Evolutionary conservation across 1,140 invertebrate species (phyloP), one percentile per base, ranked within the genome.

Genomic region (Mya arenaria): DNA sequence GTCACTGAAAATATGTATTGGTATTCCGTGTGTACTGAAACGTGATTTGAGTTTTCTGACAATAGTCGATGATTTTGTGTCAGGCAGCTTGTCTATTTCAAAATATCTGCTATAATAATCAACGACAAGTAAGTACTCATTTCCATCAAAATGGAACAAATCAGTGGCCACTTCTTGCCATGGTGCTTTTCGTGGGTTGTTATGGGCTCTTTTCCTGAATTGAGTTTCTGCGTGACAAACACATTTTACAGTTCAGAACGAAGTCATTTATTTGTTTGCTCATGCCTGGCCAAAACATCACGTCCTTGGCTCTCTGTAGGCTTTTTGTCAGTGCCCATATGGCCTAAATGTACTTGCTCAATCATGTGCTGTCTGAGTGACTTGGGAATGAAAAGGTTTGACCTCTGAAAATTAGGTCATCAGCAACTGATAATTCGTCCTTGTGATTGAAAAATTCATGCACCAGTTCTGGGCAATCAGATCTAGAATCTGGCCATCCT

Each of bases 71-170:
- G 62, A 58, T 34, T 48, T 65, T 13, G 74, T 82, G 28, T 36
- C 48, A 0, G 6, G n/a, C 13, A 88, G 63, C 19, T 66, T 13
- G 8, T 71, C 75, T 28, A 87, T 48, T 69, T 86, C 83, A 77
- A 87, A 85, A 48, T 48, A 84, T 37, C 65, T n/a, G 34, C 66
- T 82, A 23, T 82, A 86, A 32, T 84, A 87, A 48, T 89, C 83
- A 52, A 81, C 73, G 23, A 77, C 58, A 2, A 85, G 55, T 17
- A 86, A 17, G 44, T 78, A 86, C 44, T 86, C 71, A 13, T 78
- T 65, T n/a, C 77, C 66, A 25, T 82, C 56, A 5, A 41, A 86
- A 0, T 52, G 75, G 68, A 85, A 87, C 10, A 86, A 34, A 63
- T 87, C 81, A 55, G 69, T 72, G 15, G 62, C 82, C 62, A 87